phyloP scores from a whole-genome alignment of 2,797 vertebrate species.

The Gallinago nigripennis region DNA sequence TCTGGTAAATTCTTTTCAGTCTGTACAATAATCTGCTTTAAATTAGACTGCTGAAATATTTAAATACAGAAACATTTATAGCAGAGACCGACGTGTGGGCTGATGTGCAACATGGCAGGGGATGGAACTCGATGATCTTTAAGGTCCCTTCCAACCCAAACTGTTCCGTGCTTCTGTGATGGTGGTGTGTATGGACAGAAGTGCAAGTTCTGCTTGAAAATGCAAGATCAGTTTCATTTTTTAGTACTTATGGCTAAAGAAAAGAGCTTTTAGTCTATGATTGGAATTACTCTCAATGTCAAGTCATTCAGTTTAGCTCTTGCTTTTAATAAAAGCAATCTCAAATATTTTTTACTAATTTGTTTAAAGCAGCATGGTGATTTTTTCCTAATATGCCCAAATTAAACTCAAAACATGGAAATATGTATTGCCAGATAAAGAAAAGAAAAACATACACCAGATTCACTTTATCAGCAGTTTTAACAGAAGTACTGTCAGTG shows the following conservation, averaged over 20 bases:
- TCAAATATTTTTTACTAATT: not conserved
- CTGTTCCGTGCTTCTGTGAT: not conserved
- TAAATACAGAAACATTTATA: not conserved
- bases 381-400: not conserved
- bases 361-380: not conserved
- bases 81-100: not conserved
- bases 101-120: not conserved
- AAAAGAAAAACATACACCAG: not conserved
- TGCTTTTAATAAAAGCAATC: not conserved
- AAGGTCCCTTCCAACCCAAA: no score
- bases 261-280: not conserved
- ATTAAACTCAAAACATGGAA: not conserved
- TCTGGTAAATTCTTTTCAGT: slow-evolving; percentile 1
- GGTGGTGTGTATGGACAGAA: not conserved
- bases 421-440: not conserved
- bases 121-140: no score
- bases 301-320: not conserved
- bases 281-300: not conserved
- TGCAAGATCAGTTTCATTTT: not conserved
- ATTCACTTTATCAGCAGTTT: not conserved
- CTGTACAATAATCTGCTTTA: slow-evolving; percentile 41
- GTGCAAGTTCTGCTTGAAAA: not conserved
- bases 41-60: slow-evolving; percentile 21
- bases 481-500: not conserved
- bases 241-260: not conserved